phyloP scores from a whole-genome alignment of 2,113 vertebrate genomes.

The Astatotilapia flaviijosephi region DNA sequence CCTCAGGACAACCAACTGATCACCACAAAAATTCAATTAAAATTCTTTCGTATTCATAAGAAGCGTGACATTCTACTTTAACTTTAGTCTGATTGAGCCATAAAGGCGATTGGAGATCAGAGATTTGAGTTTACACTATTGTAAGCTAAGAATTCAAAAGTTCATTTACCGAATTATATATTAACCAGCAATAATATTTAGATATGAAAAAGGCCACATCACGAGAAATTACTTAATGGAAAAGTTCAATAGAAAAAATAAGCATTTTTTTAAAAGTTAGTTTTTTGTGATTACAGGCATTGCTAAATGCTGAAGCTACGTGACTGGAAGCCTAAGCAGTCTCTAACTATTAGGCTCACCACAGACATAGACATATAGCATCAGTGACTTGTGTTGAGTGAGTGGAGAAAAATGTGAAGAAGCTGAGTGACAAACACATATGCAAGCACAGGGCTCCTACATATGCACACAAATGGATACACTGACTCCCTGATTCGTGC shows the following conservation, averaged over 20 bases:
- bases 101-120: neutral
- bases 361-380: neutral
- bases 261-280: neutral
- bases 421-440: neutral
- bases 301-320: neutral
- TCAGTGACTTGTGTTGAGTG: neutral
- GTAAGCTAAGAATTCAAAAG: neutral
- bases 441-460: neutral
- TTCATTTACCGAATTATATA: neutral
- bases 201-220: neutral
- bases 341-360: neutral
- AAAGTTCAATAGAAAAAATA: neutral
- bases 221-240: neutral
- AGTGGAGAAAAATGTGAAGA: neutral
- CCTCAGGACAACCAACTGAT: neutral
- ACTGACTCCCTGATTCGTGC: neutral
- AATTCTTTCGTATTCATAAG: accelerated
- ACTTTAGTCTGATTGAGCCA: neutral
- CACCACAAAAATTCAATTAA: neutral
- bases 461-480: neutral
- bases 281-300: neutral
- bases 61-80: neutral
- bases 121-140: neutral
- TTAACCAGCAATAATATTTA: neutral
- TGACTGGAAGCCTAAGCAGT: neutral